Evolutionary conservation across 92 coral and sea anemone species (phyloP).

Genomic region (Umimayanthus chanpuru): DNA sequence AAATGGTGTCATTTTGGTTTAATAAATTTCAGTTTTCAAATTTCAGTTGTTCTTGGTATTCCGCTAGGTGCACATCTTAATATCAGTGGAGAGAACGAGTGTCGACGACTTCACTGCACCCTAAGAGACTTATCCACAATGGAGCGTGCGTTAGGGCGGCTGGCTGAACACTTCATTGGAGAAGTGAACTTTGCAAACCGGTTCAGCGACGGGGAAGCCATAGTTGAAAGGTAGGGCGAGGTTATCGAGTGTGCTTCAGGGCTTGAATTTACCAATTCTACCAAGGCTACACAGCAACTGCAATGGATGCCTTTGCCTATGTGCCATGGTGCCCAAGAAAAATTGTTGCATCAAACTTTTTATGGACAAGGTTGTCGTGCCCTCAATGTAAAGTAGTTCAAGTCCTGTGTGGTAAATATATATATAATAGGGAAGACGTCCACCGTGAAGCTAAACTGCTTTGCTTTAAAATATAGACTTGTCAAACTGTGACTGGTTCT

Average conservation of each 20-base stretch:
- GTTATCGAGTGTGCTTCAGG: background rate
- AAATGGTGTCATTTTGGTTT: background rate
- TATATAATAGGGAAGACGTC: too few relatives aligned
- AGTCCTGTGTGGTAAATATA: too few relatives aligned
- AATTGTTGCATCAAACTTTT: too few relatives aligned
- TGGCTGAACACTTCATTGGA: slow-evolving; percentile 94
- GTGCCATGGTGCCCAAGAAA: too few relatives aligned
- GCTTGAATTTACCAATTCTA: too few relatives aligned
- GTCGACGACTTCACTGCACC: slow-evolving; percentile 86
- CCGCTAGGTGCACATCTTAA: slow-evolving; percentile 73
- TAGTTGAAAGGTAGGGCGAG: slow-evolving; percentile 78
- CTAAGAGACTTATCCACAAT: slow-evolving; percentile 89
- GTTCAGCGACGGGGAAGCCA: slow-evolving; percentile 93
- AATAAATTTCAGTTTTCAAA: background rate
- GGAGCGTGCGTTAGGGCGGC: slow-evolving; percentile 93
- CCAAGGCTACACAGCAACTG: too few relatives aligned
- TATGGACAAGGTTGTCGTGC: too few relatives aligned
- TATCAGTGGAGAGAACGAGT: slow-evolving; percentile 79
- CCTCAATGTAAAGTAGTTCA: too few relatives aligned
- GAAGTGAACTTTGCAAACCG: slow-evolving; percentile 94
- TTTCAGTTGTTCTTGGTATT: background rate
- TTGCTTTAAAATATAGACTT: too few relatives aligned
- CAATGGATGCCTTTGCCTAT: too few relatives aligned
- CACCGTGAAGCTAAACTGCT: too few relatives aligned
- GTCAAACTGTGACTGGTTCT: too few relatives aligned